Conservation (phyloP, 2,888 invertebrate species). For the Campoplex nolae region DNA sequence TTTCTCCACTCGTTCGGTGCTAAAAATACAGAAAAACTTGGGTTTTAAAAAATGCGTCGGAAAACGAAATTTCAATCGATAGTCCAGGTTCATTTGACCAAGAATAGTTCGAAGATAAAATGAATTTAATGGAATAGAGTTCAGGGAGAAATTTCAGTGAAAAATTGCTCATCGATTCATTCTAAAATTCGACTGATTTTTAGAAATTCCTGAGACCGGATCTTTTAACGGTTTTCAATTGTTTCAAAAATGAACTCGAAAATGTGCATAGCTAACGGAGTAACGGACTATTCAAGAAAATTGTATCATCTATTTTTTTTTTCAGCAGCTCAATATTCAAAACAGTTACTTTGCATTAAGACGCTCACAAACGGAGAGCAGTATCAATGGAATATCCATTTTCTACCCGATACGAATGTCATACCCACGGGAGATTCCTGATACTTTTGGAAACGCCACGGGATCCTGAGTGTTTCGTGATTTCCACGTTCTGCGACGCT, state of each 20-base stretch:
- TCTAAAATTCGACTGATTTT: no score
- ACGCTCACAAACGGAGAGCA: neutral
- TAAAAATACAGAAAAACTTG: neutral
- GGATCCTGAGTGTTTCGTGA: constrained; percentile 36
- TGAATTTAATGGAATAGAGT: neutral
- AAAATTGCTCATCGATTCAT: neutral
- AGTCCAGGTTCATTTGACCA: neutral
- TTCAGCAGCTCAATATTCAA: neutral
- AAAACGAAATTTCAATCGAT: neutral
- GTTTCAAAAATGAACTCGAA: neutral
- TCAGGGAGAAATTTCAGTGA: neutral
- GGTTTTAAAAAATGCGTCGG: neutral
- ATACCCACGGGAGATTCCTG: constrained; percentile 9
- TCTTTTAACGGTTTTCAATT: neutral
- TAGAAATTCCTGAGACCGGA: neutral
- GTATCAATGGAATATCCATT: constrained; percentile 14
- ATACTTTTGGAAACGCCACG: constrained; percentile 22
- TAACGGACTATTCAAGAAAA: neutral
- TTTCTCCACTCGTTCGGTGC: neutral
- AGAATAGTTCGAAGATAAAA: neutral
- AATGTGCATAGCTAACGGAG: neutral
- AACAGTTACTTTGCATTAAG: neutral
- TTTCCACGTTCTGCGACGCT: constrained; percentile 37
- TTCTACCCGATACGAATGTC: neutral
- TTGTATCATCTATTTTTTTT: neutral